These are phyloP conservation scores for Bombus affinis DNA, from an alignment of 1,140 invertebrate species.

Conservation along the genomic window DNA sequence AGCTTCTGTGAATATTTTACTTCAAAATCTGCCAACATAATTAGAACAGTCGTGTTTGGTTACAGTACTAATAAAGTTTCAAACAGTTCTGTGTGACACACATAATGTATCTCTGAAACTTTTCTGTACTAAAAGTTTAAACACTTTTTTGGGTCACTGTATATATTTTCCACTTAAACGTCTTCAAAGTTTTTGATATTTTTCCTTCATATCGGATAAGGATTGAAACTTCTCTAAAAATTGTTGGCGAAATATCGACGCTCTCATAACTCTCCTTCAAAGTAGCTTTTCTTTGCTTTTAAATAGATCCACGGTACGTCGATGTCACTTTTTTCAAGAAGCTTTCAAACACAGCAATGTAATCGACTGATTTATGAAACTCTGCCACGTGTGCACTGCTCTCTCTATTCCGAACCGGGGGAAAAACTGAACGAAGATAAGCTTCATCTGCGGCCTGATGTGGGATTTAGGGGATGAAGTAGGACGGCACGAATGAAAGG, in stretches of 20 bases:
- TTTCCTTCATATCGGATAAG: neutral
- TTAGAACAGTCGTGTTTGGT: neutral
- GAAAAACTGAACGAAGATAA: slow-evolving; percentile 38
- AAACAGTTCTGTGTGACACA: neutral
- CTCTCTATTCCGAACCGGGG: neutral
- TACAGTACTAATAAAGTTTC: neutral
- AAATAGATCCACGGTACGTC: neutral
- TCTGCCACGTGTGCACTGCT: neutral
- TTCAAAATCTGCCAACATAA: neutral
- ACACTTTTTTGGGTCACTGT: neutral
- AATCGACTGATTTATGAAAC: slow-evolving; percentile 36
- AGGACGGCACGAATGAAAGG: slow-evolving; percentile 24
- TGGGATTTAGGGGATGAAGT: slow-evolving; percentile 37
- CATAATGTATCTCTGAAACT: neutral
- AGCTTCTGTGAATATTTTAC: neutral
- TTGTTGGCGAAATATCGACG: neutral
- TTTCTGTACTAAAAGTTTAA: neutral
- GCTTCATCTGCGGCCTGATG: slow-evolving; percentile 16
- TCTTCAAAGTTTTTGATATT: neutral
- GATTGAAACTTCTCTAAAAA: neutral
- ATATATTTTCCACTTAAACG: neutral
- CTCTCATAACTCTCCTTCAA: neutral
- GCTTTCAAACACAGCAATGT: slow-evolving; percentile 15
- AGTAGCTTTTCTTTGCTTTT: no score
- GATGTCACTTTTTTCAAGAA: neutral